Evolutionary conservation across 2,888 invertebrate species (phyloP), one percentile per base, ranked within the genome.

Genomic region (Leucoma salicis): DNA sequence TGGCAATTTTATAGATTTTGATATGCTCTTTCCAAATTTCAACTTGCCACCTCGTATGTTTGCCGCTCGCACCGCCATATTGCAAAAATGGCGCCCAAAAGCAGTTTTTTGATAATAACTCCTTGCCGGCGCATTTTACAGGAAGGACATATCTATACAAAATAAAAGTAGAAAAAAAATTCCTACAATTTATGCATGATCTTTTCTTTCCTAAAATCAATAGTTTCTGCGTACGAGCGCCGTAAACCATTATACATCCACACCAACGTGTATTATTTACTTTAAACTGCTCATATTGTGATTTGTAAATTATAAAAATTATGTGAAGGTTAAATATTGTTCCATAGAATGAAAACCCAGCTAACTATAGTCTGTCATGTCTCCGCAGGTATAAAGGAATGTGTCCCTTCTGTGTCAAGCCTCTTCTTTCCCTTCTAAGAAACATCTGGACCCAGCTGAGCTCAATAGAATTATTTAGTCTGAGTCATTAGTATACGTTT

Each of bases 231-330:
- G 32, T 32, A 32, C 32, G 32, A 32, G 32, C 16, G 11, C 32
- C 32, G 32, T 32, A 32, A 32, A 32, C 32, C 18, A 32, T 32
- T 32, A 32, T 32, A 32, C 32, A 32, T 14, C 14, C 15, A 32
- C 32, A 14, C 32, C 32, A 32, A 32, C 32, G 32, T 32, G 15
- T 32, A 32, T 14, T 32, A 32, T 32, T 32, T 32, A 14, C 14
- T 32, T 32, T 32, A 32, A 32, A 32, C 32, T 32, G 32, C 32
- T 32, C 32, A 32, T 32, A 32, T 16, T 32, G n/a, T 25, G 25
- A 25, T 25, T 25, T 25, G 25, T 25, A 25, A 31, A 31, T 31
- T 31, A 31, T 31, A 31, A 31, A 31, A 31, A 31, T 31, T 31
- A 31, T 31, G 11, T 12, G 31, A 31, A 31, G 31, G 31, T 31